phyloP scores from a whole-genome alignment of 1,140 invertebrate genomes.

The Lepidurus apus region DNA sequence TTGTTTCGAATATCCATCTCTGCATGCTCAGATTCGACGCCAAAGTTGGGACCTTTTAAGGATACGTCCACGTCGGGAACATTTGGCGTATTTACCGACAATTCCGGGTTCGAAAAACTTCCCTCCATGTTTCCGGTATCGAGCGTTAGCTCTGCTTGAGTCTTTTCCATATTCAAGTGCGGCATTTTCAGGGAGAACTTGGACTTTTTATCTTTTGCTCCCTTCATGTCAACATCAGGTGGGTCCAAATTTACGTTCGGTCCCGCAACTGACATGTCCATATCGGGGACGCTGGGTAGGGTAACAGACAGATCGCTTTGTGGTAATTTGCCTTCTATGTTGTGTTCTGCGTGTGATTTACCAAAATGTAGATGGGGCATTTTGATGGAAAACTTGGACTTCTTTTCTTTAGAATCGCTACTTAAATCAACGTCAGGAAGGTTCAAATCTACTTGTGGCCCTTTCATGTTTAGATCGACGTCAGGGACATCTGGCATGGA shows the following conservation, averaged over 20 bases:
- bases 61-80: not conserved
- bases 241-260: not conserved
- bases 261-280: not conserved
- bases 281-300: not conserved
- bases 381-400: not conserved
- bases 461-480: constrained; percentile 15
- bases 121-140: not conserved
- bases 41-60: not conserved
- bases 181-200: not conserved
- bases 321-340: too few relatives aligned
- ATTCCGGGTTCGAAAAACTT: not conserved
- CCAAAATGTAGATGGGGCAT: not conserved
- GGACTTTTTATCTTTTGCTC: not conserved
- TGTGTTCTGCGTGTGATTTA: not conserved
- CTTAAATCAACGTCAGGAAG: not conserved
- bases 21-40: not conserved
- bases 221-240: constrained; percentile 25
- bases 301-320: too few relatives aligned
- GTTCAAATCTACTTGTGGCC: not conserved
- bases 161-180: not conserved
- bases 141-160: not conserved
- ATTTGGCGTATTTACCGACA: not conserved
- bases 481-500: not conserved
- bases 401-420: not conserved
- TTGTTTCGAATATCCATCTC: not conserved